A percentile compares a stretch with the other conserved stretches of the same genome.
These are phyloP conservation scores for Heliocidaris tuberculata DNA, from an alignment of 35 echinoderm and acorn worm species.

Conservation along the genomic window DNA sequence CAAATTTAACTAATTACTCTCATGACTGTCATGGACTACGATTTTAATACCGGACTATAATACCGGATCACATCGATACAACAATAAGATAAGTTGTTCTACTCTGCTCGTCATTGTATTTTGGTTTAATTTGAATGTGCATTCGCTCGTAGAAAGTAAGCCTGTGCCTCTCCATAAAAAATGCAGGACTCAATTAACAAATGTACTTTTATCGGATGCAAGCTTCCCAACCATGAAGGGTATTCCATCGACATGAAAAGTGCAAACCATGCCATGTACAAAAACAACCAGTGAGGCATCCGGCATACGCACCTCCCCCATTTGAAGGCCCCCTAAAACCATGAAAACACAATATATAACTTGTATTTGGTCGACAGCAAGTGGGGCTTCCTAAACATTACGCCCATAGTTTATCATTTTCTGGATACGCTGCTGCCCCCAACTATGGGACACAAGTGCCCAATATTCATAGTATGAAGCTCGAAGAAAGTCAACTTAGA, in stretches of 20 bases:
- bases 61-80: background rate
- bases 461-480: no score
- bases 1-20: background rate
- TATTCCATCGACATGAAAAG: background rate
- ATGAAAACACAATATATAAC: no score
- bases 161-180: background rate
- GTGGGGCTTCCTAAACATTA: no score
- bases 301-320: no score
- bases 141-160: background rate
- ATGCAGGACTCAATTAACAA: conserved; percentile 4
- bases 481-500: no score
- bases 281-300: no score
- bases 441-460: no score
- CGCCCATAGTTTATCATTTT: no score
- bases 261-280: background rate
- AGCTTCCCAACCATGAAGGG: background rate
- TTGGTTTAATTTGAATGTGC: background rate
- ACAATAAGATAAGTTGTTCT: background rate
- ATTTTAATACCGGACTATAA: background rate
- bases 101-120: background rate
- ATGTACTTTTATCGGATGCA: background rate
- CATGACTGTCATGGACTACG: background rate
- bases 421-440: no score
- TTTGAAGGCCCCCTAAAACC: no score
- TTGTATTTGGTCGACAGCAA: no score